Conservation (phyloP, 1,140 invertebrate genomes). For the Eurytemora carolleeae region DNA sequence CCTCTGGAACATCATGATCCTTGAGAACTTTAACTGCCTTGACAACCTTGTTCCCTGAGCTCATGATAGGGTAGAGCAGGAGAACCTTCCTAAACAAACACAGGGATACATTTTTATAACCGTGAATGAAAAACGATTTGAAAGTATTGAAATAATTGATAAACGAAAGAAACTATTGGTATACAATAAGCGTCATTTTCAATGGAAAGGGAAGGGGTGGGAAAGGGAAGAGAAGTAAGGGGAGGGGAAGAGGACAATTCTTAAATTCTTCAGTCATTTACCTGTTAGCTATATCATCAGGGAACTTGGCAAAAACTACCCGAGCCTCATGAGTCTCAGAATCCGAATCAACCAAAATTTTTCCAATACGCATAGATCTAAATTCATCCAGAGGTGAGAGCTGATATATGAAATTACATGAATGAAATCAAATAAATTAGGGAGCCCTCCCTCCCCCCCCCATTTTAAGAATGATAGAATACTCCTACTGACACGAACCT, state of each 20-base stretch:
- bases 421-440: not conserved
- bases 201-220: too few species aligned
- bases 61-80: slow-evolving; percentile 98
- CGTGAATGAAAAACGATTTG: too few species aligned
- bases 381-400: too few species aligned
- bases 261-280: slow-evolving; percentile 42
- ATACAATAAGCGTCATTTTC: too few species aligned
- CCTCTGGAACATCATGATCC: slow-evolving; percentile 71
- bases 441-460: slow-evolving; percentile 89
- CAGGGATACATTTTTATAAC: too few species aligned
- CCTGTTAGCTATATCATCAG: slow-evolving; percentile 63
- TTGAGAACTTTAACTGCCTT: slow-evolving; percentile 70
- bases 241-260: not conserved
- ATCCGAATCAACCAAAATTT: slow-evolving; percentile 93
- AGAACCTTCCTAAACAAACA: slow-evolving; percentile 31
- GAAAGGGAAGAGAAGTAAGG: too few species aligned
- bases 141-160: too few species aligned
- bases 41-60: slow-evolving; percentile 77
- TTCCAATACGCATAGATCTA: slow-evolving; percentile 34
- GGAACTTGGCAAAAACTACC: slow-evolving; percentile 94
- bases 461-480: too few species aligned
- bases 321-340: slow-evolving; percentile 83
- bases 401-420: not conserved
- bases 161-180: too few species aligned
- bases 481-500: not conserved